Percentiles rank a stretch among this genome's conserved stretches.
Conservation (phyloP, 2,797 vertebrate genomes). For the Lemur catta region DNA sequence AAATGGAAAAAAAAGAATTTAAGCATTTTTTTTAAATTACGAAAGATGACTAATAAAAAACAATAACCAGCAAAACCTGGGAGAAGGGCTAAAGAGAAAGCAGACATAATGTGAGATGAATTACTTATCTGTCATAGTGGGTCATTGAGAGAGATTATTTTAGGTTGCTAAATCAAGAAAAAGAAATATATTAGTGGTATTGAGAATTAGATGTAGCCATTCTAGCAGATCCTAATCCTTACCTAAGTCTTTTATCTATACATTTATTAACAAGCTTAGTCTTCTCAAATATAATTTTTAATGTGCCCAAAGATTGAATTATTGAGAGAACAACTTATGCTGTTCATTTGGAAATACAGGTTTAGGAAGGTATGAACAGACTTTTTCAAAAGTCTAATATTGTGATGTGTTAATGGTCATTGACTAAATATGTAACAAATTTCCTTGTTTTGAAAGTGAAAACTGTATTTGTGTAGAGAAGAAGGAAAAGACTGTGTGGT, state of each 20-base stretch:
- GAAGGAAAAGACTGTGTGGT: neutral
- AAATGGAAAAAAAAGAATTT: neutral
- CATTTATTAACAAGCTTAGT: constrained; percentile 12
- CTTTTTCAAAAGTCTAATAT: neutral
- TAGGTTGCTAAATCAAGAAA: neutral
- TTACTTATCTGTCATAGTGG: neutral
- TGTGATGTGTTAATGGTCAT: neutral
- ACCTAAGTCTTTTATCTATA: neutral
- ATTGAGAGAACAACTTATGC: neutral
- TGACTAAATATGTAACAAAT: neutral
- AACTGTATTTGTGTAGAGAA: neutral
- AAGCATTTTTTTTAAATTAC: constrained; percentile 24
- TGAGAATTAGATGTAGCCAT: neutral
- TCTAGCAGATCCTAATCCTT: neutral
- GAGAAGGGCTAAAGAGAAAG: neutral
- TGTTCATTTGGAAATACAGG: neutral
- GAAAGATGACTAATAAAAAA: neutral
- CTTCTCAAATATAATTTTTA: neutral
- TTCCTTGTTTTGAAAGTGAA: neutral
- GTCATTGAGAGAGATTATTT: neutral
- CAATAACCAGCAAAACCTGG: neutral
- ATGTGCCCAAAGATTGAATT: neutral
- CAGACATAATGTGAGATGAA: neutral
- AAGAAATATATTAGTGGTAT: neutral
- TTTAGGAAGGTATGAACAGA: neutral